These are phyloP conservation scores for Passer montanus DNA, from an alignment of 2,113 vertebrate genomes.

Conservation along the genomic window DNA sequence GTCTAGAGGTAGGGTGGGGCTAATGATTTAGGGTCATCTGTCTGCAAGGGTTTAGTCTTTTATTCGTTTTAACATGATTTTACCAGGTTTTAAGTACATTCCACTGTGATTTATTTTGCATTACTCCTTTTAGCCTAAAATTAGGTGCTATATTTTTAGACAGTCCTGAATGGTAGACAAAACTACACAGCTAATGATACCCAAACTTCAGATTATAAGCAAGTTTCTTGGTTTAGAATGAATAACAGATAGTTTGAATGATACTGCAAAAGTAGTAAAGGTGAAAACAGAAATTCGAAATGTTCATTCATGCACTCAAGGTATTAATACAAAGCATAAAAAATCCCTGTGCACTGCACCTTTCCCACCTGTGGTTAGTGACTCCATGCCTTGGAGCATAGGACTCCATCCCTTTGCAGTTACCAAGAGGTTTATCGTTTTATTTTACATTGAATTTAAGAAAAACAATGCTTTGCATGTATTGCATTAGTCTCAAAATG, in stretches of 20 bases:
- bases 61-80: not conserved
- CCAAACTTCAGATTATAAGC: not conserved
- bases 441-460: not conserved
- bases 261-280: not conserved
- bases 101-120: not conserved
- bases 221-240: not conserved
- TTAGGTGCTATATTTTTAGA: not conserved
- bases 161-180: not conserved
- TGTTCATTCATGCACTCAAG: not conserved
- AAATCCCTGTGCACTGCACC: fast-evolving
- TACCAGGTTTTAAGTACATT: not conserved
- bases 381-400: not conserved
- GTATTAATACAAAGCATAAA: not conserved
- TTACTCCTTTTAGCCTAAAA: not conserved
- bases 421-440: not conserved
- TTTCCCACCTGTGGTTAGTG: not conserved
- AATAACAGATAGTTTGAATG: not conserved
- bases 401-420: not conserved
- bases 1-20: not conserved
- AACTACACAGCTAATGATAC: not conserved
- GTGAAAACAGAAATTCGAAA: not conserved
- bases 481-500: not conserved
- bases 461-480: not conserved
- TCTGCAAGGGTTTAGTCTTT: not conserved
- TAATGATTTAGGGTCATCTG: not conserved